Evolutionary conservation across 2,888 invertebrate species (phyloP), one percentile per base, ranked within the genome.

Genomic region (Molorchus minor): DNA sequence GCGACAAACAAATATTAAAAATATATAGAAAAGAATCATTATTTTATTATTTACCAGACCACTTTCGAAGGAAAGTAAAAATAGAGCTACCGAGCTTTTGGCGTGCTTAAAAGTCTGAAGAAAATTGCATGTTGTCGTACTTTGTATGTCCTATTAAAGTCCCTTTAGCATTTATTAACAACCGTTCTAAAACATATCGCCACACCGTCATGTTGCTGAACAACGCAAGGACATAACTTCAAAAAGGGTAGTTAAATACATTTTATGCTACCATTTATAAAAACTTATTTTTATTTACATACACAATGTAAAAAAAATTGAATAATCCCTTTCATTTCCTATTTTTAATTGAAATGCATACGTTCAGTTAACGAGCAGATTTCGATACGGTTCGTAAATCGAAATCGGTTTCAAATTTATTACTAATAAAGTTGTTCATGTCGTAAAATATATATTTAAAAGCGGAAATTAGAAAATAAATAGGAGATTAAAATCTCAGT

Each of bases 161-260:
- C 69, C 64, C 68, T 75, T 73, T 75, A 75, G 75, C 76, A 74
- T 74, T 73, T 77, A 76, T 77, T 77, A 76, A 77, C 73, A 64
- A 75, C 75, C 72, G 74, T 77, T 76, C 72, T 56, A 65, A 68
- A 74, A 73, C 69, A 74, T 75, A 74, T 77, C 73, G 74, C 69
- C n/a, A n/a, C n/a, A n/a, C n/a, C 69, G 61, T 69, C 60, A 58
- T 52, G 65, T 68, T 62, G 59, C n/a, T 45, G 57, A 68, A 68
- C 65, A 57, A 65, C 61, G 49, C 38, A 49, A 38, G 33, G 38
- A 49, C 15, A 49, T 49, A 35, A 38, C 38, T 49, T 49, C 38
- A 8, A 38, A n/a, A n/a, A 38, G 15, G 49, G 33, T 25, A 49
- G 49, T 49, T 49, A 49, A 49, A 35, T 38, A n/a, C n/a, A 43